Conservation (phyloP, 2,113 vertebrate species). For the Sebastes fasciatus region DNA sequence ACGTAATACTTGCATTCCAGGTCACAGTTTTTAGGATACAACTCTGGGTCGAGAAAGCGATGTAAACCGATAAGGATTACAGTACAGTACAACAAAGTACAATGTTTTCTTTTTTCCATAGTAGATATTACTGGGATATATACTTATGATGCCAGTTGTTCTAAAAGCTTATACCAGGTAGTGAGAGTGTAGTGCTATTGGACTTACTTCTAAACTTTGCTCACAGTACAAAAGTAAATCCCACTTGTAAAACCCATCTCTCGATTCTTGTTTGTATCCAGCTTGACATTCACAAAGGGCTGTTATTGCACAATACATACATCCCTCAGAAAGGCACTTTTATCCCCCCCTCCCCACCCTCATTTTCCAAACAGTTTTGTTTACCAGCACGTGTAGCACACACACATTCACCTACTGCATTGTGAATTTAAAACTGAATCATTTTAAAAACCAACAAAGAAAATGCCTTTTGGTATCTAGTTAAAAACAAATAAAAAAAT, state of each 20-base stretch:
- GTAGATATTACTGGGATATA: conserved; percentile 77
- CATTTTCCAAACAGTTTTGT: conserved; percentile 41
- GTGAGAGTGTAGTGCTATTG: conserved; percentile 82
- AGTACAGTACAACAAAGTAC: conserved; percentile 80
- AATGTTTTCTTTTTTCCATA: conserved; percentile 64
- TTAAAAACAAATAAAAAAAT: conserved; percentile 76
- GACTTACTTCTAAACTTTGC: conserved; percentile 69
- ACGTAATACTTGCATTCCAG: conserved; percentile 82
- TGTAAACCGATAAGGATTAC: conserved; percentile 82
- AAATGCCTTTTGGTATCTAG: conserved; percentile 72
- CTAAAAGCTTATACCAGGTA: conserved; percentile 85
- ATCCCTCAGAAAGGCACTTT: conserved; percentile 86
- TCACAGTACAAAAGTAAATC: conserved; percentile 71
- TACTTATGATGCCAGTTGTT: conserved; percentile 76
- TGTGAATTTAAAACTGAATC: conserved; percentile 69
- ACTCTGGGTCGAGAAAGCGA: conserved; percentile 77
- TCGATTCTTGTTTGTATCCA: conserved; percentile 72
- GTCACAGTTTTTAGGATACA: conserved; percentile 86
- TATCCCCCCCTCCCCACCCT: conserved; percentile 55
- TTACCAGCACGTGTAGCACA: conserved; percentile 49
- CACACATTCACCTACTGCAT: conserved; percentile 51
- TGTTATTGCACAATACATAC: conserved; percentile 86
- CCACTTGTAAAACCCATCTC: conserved; percentile 63
- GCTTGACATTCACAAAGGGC: conserved; percentile 81
- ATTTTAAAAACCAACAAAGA: conserved; percentile 66